These are phyloP conservation scores for Tinamus major DNA, from an alignment of 2,797 vertebrate genomes.

Conservation along the genomic window DNA sequence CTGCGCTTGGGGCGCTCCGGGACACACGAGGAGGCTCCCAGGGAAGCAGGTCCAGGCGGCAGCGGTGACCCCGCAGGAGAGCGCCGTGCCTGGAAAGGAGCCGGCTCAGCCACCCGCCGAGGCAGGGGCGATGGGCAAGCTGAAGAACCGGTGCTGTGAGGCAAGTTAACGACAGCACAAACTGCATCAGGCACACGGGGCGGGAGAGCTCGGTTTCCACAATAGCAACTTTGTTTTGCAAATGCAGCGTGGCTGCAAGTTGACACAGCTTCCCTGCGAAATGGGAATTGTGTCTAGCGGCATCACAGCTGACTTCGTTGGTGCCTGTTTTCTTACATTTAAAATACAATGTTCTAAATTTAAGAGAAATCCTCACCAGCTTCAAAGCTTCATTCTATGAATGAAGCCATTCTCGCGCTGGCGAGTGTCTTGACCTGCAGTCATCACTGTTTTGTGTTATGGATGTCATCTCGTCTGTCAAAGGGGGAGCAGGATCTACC, in stretches of 20 bases:
- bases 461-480: not conserved
- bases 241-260: conserved; percentile 18
- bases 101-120: too few relatives aligned
- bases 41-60: too few relatives aligned
- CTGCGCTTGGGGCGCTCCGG: too few relatives aligned
- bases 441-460: not conserved
- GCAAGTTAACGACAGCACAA: not conserved
- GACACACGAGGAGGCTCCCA: too few relatives aligned
- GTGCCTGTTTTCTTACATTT: conserved; percentile 2
- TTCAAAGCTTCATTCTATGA: not conserved
- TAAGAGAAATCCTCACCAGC: not conserved
- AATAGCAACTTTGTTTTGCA: conserved; percentile 43
- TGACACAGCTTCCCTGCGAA: not conserved
- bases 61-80: too few relatives aligned
- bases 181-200: not conserved
- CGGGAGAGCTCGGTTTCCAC: not conserved
- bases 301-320: not conserved
- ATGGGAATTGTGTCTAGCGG: not conserved
- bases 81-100: too few relatives aligned
- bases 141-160: too few relatives aligned
- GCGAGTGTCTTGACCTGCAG: not conserved
- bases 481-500: not conserved
- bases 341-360: not conserved
- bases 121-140: too few relatives aligned
- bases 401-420: not conserved